Conservation (phyloP, 2,888 invertebrate species). For the Eupithecia inturbata region DNA sequence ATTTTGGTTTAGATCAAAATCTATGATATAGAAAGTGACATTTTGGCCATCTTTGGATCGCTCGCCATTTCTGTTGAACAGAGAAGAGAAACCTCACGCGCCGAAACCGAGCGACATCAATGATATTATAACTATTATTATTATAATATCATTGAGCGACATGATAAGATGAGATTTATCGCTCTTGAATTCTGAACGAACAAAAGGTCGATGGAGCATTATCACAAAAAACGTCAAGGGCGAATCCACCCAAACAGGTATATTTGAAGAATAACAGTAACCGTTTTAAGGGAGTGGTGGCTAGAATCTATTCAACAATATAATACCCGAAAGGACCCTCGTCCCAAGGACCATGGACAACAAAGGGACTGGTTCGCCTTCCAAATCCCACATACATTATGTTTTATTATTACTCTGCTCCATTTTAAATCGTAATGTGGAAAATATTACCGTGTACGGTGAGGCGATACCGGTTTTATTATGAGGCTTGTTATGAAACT, state of each 20-base stretch:
- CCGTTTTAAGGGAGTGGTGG: constrained; percentile 55
- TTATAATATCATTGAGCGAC: too few species aligned
- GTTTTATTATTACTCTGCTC: constrained; percentile 64
- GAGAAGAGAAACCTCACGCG: constrained; percentile 24
- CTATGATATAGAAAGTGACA: constrained; percentile 28
- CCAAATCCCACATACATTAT: constrained; percentile 65
- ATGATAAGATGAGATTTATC: constrained; percentile 40
- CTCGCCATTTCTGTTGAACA: constrained; percentile 22
- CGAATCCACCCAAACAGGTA: constrained; percentile 55
- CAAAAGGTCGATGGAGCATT: constrained; percentile 31
- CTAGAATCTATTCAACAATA: constrained; percentile 63
- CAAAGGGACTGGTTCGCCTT: constrained; percentile 67
- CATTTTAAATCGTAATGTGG: constrained; percentile 60
- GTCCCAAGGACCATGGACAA: constrained; percentile 53
- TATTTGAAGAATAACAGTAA: constrained; percentile 61
- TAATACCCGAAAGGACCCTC: constrained; percentile 59
- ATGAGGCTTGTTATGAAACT: constrained; percentile 75
- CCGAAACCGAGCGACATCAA: constrained; percentile 26
- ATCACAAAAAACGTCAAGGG: constrained; percentile 48
- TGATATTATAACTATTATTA: too few species aligned
- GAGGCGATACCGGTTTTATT: constrained; percentile 69
- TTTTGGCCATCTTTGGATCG: constrained; percentile 29
- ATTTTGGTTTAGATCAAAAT: not conserved
- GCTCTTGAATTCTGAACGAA: constrained; percentile 19
- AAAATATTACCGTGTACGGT: constrained; percentile 54